phyloP scores from a whole-genome alignment of 2,888 invertebrate genomes.

The Luperina testacea region DNA sequence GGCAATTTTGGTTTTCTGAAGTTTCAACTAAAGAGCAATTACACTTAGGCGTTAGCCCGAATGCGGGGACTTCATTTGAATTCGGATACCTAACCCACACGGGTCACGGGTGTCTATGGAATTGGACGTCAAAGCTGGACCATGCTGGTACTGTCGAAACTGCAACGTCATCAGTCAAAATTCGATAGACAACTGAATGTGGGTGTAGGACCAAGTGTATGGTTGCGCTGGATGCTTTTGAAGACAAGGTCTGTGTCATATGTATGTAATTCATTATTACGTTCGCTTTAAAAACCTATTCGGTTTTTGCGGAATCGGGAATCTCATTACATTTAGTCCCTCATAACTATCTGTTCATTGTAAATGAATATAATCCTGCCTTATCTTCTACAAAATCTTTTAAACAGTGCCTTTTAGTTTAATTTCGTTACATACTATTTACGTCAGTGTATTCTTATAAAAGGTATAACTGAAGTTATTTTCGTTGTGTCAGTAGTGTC shows the following conservation, averaged over 20 bases:
- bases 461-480: slow-evolving; percentile 16
- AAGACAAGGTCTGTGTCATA: not conserved
- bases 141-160: not conserved
- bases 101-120: not conserved
- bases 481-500: slow-evolving; percentile 7
- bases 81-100: not conserved
- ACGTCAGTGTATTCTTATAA: slow-evolving; percentile 11
- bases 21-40: too few relatives aligned
- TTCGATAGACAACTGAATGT: not conserved
- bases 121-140: not conserved
- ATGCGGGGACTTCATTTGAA: not conserved
- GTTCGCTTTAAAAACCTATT: not conserved
- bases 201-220: not conserved
- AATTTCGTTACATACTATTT: slow-evolving; percentile 14
- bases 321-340: not conserved
- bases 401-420: not conserved
- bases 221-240: not conserved
- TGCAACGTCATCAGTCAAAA: not conserved
- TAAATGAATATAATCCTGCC: not conserved
- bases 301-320: not conserved
- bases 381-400: not conserved
- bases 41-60: not conserved
- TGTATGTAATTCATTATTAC: not conserved
- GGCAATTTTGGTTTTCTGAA: not conserved
- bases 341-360: not conserved